Percentiles rank a stretch among this genome's conserved stretches.
These are phyloP conservation scores for Boloria selene DNA, from an alignment of 2,888 invertebrate genomes.

Conservation along the genomic window DNA sequence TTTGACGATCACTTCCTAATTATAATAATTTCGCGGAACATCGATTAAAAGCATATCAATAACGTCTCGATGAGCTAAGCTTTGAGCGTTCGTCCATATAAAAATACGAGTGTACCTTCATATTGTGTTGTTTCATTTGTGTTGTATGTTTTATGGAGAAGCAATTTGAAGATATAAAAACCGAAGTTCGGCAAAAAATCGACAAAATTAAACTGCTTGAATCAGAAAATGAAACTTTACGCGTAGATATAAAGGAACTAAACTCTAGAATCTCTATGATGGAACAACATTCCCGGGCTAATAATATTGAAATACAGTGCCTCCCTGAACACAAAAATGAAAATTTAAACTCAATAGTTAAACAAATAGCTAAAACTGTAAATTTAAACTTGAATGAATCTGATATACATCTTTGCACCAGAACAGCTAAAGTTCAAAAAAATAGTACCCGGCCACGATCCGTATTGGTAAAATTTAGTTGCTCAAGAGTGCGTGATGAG, in stretches of 20 bases:
- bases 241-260: constrained; percentile 9
- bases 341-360: constrained; percentile 25
- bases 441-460: constrained; percentile 4
- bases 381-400: background rate
- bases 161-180: constrained; percentile 19
- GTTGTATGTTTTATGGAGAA: constrained; percentile 16
- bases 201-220: constrained; percentile 3
- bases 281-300: constrained; percentile 31
- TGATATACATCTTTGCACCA: constrained; percentile 11
- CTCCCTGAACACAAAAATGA: constrained; percentile 33
- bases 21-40: constrained; percentile 45
- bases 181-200: constrained; percentile 10
- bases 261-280: constrained; percentile 22
- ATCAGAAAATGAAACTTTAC: constrained; percentile 17
- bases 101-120: constrained; percentile 41
- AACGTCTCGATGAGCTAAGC: constrained; percentile 44
- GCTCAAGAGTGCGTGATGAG: constrained; percentile 15
- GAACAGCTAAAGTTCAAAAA: constrained; percentile 11
- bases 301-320: constrained; percentile 35
- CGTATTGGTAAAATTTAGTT: constrained; percentile 14
- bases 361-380: constrained; percentile 9
- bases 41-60: constrained; percentile 54
- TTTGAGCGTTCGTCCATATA: constrained; percentile 50
- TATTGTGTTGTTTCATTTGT: no score
- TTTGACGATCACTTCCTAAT: constrained; percentile 12